Conservation (phyloP, 2,797 vertebrate species). For the Meriones psammophilus region DNA sequence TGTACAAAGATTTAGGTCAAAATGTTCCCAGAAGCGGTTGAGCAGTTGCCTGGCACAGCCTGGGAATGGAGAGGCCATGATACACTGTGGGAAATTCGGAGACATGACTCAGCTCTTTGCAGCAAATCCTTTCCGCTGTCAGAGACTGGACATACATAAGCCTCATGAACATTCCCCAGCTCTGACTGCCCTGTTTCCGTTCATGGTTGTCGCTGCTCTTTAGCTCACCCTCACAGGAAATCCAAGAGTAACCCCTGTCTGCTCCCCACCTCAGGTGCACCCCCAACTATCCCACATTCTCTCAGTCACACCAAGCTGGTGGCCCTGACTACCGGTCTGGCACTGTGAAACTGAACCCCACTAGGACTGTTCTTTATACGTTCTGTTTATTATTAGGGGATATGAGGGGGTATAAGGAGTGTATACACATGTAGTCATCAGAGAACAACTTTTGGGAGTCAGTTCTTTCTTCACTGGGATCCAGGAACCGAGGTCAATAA, state of each 20-base stretch:
- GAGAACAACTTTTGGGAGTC: neutral
- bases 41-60: neutral
- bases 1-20: neutral
- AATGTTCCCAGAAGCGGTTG: neutral
- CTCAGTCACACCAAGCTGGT: neutral
- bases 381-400: neutral
- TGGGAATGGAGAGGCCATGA: fast-evolving
- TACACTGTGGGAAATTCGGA: fast-evolving
- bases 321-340: neutral
- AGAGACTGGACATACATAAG: neutral
- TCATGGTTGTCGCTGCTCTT: neutral
- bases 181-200: neutral
- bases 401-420: neutral
- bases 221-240: neutral
- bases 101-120: neutral
- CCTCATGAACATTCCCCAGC: neutral
- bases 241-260: neutral
- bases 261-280: neutral
- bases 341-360: neutral
- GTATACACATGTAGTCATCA: neutral
- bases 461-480: neutral
- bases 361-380: neutral
- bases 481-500: neutral
- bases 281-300: neutral
- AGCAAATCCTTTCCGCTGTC: neutral